Evolutionary conservation across 1,140 invertebrate genomes (phyloP), one percentile per base, ranked within the genome.

Genomic region (Drosophila tani): DNA sequence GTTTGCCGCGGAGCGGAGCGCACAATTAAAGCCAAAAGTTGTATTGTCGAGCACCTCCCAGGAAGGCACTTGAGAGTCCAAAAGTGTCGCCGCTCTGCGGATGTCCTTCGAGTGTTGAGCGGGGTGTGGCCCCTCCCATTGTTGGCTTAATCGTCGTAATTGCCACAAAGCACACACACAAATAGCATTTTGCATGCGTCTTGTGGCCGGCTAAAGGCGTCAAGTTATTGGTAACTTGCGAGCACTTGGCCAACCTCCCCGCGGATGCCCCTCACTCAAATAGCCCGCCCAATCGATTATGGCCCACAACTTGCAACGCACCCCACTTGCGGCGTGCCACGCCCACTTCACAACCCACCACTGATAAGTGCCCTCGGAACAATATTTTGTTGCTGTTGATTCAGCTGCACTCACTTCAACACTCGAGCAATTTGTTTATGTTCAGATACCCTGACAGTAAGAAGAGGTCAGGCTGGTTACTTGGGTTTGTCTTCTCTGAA

Each of bases 351-450:
- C 5, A 12, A 53, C 35, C 35, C 55, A 51, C 57, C 59, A 46
- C 76, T 79, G 76, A 76, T 83, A 88, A 87, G 81, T 81, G 77
- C 64, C 64, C 64, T 40, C 67, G 17, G 67, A 73, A 73, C 67
- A 74, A 66, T 84, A 88, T 79, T 87, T 87, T 79, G 75, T 70
- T 86, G 71, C 75, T 82, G 82, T 87, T 86, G 82, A 75, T 82
- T 82, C 83, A 82, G 67, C 80, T 86, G 83, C 80, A 82, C 69
- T 78, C 66, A 70, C 69, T 86, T 76, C 76, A 88, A 67, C 84
- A 88, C 84, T 88, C 65, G 46, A 67, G 84, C 84, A 87, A 87
- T 87, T 87, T 87, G 85, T 88, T 88, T 63, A 68, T 68, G 75
- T 59, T 55, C 17, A 32, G 11, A 77, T 77, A 69, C 74, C 75